Percentiles rank a stretch among this genome's conserved stretches.
phyloP scores from a whole-genome alignment of 2,797 vertebrate species.

The Premnoplex brunnescens region DNA sequence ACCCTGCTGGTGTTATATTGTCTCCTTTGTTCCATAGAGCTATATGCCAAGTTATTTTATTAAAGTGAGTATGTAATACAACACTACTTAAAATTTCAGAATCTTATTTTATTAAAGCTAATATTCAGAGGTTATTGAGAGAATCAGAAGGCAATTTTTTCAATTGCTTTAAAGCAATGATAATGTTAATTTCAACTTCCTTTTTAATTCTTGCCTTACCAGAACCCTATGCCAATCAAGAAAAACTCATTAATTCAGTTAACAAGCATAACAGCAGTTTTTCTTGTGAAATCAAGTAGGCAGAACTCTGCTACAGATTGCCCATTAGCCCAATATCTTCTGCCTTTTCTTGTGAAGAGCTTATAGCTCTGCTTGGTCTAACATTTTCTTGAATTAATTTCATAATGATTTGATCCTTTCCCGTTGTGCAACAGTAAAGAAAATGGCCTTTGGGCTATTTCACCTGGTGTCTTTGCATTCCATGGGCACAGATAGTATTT shows the following conservation, averaged over 20 bases:
- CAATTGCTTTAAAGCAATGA: constrained; percentile 22
- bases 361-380: not conserved
- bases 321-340: not conserved
- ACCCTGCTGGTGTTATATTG: constrained; percentile 36
- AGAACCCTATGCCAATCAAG: constrained; percentile 29
- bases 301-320: not conserved
- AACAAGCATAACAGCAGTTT: constrained; percentile 34
- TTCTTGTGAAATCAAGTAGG: constrained; percentile 56
- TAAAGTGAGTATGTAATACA: constrained; percentile 50
- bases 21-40: constrained; percentile 7
- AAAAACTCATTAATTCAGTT: constrained; percentile 62
- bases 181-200: not conserved
- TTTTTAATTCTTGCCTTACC: constrained; percentile 39
- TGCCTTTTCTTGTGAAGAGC: not conserved
- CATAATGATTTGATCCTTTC: not conserved
- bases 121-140: constrained; percentile 25
- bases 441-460: not conserved
- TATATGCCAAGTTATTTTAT: constrained; percentile 35
- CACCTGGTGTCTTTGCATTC: not conserved
- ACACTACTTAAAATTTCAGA: constrained; percentile 49
- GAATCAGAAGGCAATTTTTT: constrained; percentile 40
- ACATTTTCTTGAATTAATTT: not conserved
- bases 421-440: not conserved
- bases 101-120: constrained; percentile 41
- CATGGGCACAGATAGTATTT: not conserved